Percentiles rank a stretch among this genome's conserved stretches.
Conservation (phyloP, 2,888 invertebrate species). For the Bimastos eiseni region DNA sequence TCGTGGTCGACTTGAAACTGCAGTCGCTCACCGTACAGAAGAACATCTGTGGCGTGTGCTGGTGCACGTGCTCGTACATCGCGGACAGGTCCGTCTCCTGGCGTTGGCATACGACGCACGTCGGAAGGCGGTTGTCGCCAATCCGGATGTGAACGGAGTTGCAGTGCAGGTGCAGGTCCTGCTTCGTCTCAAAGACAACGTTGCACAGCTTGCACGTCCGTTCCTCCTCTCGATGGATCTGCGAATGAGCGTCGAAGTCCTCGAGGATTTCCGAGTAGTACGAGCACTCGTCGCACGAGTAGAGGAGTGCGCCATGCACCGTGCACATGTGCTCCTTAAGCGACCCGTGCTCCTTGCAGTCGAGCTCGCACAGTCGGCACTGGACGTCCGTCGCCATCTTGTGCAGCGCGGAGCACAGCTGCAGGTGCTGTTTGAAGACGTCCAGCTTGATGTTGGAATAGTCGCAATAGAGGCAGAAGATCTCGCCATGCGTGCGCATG, state of each 20-base stretch:
- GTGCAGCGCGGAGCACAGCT: conserved; percentile 33
- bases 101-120: conserved; percentile 25
- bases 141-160: conserved; percentile 20
- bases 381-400: conserved; percentile 28
- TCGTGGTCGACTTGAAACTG: conserved; percentile 17
- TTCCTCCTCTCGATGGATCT: conserved; percentile 35
- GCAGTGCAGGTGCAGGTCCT: conserved; percentile 23
- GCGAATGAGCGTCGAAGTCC: conserved; percentile 33
- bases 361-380: conserved; percentile 37
- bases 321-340: conserved; percentile 37
- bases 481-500: conserved; percentile 43
- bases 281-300: conserved; percentile 36
- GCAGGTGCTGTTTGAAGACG: conserved; percentile 38
- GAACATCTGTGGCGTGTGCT: conserved; percentile 21
- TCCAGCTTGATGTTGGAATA: conserved; percentile 38
- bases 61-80: conserved; percentile 21
- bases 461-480: conserved; percentile 42
- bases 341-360: conserved; percentile 28
- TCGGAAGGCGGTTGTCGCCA: background rate
- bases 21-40: conserved; percentile 7
- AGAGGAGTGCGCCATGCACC: conserved; percentile 34
- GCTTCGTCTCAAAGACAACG: conserved; percentile 23
- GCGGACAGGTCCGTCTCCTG: background rate
- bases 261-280: conserved; percentile 30
- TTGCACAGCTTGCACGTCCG: conserved; percentile 33